phyloP scores from a whole-genome alignment of 2,113 vertebrate species.

The Alaudala cheleensis region DNA sequence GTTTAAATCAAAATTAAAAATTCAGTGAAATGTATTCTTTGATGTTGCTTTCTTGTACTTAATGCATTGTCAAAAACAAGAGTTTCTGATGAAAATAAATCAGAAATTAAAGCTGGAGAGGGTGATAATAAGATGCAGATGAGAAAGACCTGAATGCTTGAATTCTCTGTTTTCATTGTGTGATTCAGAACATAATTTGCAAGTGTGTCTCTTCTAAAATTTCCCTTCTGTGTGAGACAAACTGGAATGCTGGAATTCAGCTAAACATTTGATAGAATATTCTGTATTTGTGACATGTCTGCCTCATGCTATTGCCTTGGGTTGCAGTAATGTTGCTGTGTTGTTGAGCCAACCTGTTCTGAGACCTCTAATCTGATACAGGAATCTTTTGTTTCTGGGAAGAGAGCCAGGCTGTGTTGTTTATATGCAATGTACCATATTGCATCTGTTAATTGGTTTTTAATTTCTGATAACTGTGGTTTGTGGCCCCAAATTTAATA shows the following conservation, averaged over 20 bases:
- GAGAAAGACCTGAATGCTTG: not conserved
- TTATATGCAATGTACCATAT: not conserved
- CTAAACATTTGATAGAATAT: not conserved
- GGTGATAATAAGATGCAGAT: not conserved
- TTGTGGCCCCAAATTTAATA: not conserved
- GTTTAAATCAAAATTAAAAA: not conserved
- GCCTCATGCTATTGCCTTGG: fast-evolving
- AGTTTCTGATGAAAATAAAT: not conserved
- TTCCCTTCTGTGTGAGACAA: not conserved
- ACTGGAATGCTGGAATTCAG: not conserved
- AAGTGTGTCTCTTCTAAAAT: not conserved
- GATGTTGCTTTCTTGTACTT: not conserved
- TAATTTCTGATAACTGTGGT: not conserved
- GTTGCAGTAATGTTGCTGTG: not conserved
- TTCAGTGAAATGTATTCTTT: not conserved
- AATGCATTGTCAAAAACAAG: not conserved
- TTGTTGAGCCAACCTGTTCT: not conserved
- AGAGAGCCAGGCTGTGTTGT: not conserved
- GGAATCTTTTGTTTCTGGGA: not conserved
- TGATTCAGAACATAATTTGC: not conserved
- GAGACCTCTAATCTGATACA: not conserved
- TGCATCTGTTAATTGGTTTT: not conserved
- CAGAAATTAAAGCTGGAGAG: not conserved
- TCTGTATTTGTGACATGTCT: not conserved
- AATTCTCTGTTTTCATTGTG: not conserved